Percentiles rank a stretch among this genome's conserved stretches.
phyloP scores from a whole-genome alignment of 2,113 vertebrate species.

The Nibea albiflora region DNA sequence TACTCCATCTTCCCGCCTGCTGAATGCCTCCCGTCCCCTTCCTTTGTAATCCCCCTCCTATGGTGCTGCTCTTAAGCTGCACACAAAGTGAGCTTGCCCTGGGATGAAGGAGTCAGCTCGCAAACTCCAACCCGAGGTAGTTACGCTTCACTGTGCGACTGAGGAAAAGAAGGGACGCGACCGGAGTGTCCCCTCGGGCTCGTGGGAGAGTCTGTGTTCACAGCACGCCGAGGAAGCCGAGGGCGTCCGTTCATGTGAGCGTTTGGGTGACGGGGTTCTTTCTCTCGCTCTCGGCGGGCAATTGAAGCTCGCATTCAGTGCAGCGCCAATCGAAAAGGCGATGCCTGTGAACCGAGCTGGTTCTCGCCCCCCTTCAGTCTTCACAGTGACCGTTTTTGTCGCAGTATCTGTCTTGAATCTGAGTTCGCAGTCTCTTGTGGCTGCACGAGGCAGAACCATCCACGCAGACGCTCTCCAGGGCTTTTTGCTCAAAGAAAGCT shows the following conservation, averaged over 20 bases:
- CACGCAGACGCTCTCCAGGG: conserved; percentile 19
- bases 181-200: conserved; percentile 26
- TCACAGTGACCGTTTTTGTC: background rate
- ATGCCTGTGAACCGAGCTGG: background rate
- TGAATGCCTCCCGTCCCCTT: conserved; percentile 25
- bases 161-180: conserved; percentile 34
- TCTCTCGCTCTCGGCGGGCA: background rate
- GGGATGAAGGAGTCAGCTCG: conserved; percentile 54
- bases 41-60: conserved; percentile 20
- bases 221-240: background rate
- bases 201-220: conserved; percentile 49
- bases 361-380: background rate
- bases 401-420: conserved; percentile 19
- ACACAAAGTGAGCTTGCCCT: conserved; percentile 49
- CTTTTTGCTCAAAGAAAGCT: conserved; percentile 35
- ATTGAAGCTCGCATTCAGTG: conserved; percentile 11
- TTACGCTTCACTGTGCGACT: conserved; percentile 51
- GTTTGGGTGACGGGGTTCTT: conserved; percentile 26
- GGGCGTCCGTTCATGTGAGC: conserved; percentile 33
- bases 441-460: conserved; percentile 18
- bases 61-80: conserved; percentile 26
- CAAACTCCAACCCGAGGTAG: conserved; percentile 59
- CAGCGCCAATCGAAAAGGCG: conserved; percentile 18
- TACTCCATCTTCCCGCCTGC: conserved; percentile 8
- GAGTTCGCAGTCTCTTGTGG: background rate